A percentile compares a stretch with the other conserved stretches of the same genome.
Conservation (phyloP, 1,140 invertebrate species). For the Danaus plexippus region DNA sequence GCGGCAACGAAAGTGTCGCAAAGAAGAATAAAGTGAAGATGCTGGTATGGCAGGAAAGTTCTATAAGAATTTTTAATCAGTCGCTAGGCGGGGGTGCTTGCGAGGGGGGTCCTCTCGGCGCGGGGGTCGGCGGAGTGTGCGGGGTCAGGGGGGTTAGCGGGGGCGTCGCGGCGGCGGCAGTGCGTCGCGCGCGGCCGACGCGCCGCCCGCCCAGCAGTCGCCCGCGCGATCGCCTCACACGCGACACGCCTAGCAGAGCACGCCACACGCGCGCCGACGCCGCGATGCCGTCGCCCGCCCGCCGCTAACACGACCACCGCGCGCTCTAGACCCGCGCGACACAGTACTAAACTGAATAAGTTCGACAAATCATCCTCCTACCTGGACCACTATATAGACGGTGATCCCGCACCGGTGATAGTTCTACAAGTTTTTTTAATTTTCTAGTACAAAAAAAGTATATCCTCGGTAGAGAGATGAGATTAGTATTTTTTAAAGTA, state of each 20-base stretch:
- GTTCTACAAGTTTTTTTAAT: slow-evolving; percentile 41
- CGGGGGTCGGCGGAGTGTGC: slow-evolving; percentile 24
- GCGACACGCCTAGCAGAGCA: slow-evolving; percentile 35
- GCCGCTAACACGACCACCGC: slow-evolving; percentile 35
- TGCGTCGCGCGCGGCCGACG: slow-evolving; percentile 56
- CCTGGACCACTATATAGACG: slow-evolving; percentile 69
- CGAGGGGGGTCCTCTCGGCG: slow-evolving; percentile 23
- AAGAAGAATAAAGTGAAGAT: no score
- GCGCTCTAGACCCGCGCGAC: slow-evolving; percentile 39
- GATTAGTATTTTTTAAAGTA: slow-evolving; percentile 69
- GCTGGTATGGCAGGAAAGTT: slow-evolving; percentile 36
- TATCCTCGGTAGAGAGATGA: slow-evolving; percentile 54
- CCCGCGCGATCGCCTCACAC: slow-evolving; percentile 36
- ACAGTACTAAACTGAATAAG: slow-evolving; percentile 66
- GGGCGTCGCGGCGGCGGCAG: slow-evolving; percentile 57
- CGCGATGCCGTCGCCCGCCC: slow-evolving; percentile 52
- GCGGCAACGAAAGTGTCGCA: no score
- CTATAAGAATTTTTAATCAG: slow-evolving; percentile 58
- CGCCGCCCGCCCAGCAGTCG: slow-evolving; percentile 44
- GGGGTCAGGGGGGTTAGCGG: slow-evolving; percentile 26
- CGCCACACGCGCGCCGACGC: slow-evolving; percentile 33
- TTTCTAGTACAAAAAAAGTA: slow-evolving; percentile 67
- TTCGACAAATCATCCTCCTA: slow-evolving; percentile 69
- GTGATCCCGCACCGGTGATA: slow-evolving; percentile 38
- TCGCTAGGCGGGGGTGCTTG: slow-evolving; percentile 1